Evolutionary conservation across 2,113 vertebrate species (phyloP), one percentile per base, ranked within the genome.

Genomic region (Phalacrocorax brasilianus): DNA sequence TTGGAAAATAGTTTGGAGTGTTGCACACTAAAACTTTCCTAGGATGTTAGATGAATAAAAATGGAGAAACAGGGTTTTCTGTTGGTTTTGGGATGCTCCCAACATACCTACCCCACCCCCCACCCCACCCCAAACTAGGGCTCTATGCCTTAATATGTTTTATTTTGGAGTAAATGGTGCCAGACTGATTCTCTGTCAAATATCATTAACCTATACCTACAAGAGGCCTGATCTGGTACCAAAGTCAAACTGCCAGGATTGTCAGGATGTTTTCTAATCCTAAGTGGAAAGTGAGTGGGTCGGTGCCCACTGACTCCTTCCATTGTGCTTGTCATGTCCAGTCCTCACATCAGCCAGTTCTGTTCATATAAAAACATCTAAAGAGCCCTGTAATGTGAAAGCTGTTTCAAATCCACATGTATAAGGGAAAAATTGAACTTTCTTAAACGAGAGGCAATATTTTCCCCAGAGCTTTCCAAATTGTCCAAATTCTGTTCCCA

Each of bases 161-260:
- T 63, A 17, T 73, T 85, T 72, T 85, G 15, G 33, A 61, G 14
- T 73, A 66, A 66, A 66, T 61, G n/a, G 6, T 87, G 53, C 27
- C 28, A 33, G 65, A 78, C 61, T 73, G 66, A 72, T 94, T 91
- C 89, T 81, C 73, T 91, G 23, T 67, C 91, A 70, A 33, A 45
- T 40, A 8, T 67, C 40, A 24, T 85, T 92, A 90, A 63, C 23
- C 47, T 82, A 0, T 65, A 33, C 17, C 11, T 74, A 9, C 40
- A 58, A 16, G 38, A 70, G 23, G 15, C 70, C 32, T 62, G 49
- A 66, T 86, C 4, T 61, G 16, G 21, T 59, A 9, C 38, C 22
- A 87, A 32, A 67, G 26, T 10, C 44, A 33, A 38, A 27, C 33
- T n/a, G 12, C 9, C 35, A 65, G 16, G 21, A 32, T 55, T 66